A percentile compares a stretch with the other conserved stretches of the same genome.
phyloP scores from a whole-genome alignment of 2,113 vertebrate genomes.

The Podarcis cretensis region DNA sequence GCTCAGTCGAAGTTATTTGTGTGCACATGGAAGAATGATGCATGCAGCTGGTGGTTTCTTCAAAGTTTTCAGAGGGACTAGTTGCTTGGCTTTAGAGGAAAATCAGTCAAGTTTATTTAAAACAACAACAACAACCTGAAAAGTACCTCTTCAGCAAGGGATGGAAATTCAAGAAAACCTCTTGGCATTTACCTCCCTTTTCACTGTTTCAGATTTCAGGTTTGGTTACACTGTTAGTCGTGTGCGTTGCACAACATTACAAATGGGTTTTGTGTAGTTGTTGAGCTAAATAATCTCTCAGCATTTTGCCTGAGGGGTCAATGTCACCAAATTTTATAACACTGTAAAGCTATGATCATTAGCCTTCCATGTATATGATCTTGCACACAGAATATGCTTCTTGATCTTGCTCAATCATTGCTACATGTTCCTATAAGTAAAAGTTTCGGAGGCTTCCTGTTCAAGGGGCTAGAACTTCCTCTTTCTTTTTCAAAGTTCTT shows the following conservation, averaged over 20 bases:
- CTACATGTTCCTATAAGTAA: too few relatives aligned
- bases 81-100: background rate
- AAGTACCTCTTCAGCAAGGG: background rate
- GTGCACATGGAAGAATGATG: background rate
- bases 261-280: background rate
- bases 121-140: background rate
- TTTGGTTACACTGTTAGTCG: background rate
- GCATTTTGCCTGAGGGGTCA: background rate
- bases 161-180: background rate
- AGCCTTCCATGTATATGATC: background rate
- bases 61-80: background rate
- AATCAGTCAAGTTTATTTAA: background rate
- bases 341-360: background rate
- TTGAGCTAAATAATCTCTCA: background rate
- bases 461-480: background rate
- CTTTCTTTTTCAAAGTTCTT: background rate
- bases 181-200: background rate
- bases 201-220: background rate
- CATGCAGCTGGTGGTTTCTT: background rate
- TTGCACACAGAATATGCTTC: background rate
- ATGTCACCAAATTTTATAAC: background rate
- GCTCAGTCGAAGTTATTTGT: background rate
- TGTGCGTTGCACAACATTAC: background rate
- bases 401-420: background rate
- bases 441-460: background rate